Conservation (phyloP, 2,113 vertebrate genomes). For the Lycaon pictus region DNA sequence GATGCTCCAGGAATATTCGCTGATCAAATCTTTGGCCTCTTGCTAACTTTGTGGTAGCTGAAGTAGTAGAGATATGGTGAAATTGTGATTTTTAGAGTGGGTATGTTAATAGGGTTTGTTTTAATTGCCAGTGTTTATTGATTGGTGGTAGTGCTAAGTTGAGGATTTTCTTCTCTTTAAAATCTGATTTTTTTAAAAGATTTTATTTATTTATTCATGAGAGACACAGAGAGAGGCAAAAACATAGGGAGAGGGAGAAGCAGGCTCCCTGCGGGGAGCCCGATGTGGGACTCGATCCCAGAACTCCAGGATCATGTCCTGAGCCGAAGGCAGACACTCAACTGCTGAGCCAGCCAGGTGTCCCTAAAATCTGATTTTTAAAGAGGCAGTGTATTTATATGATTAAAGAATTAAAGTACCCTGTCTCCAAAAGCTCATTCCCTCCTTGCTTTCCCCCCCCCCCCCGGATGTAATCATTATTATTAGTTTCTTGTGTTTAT, state of each 20-base stretch:
- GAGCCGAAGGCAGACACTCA: no score
- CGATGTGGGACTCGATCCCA: no score
- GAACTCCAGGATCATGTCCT: no score
- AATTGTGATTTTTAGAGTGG: slow-evolving; percentile 16
- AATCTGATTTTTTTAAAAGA: background rate
- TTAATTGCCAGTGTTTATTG: slow-evolving; percentile 30
- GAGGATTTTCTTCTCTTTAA: background rate
- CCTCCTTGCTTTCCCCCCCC: background rate
- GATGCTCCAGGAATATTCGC: background rate
- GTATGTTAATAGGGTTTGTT: background rate
- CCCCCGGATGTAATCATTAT: background rate
- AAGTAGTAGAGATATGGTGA: slow-evolving; percentile 7
- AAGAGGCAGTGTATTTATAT: background rate
- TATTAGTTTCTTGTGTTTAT: background rate
- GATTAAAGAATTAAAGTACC: background rate
- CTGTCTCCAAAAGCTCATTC: background rate
- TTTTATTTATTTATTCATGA: no score
- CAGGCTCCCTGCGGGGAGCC: no score
- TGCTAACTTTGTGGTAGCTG: slow-evolving; percentile 1
- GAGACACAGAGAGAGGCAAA: no score
- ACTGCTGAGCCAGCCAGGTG: no score
- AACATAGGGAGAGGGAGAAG: no score
- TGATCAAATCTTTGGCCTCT: background rate
- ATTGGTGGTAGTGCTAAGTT: background rate
- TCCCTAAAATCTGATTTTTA: background rate